Evolutionary conservation across 2,888 invertebrate genomes (phyloP), one percentile per base, ranked within the genome.

Genomic region (Arrhopalites spinosus): DNA sequence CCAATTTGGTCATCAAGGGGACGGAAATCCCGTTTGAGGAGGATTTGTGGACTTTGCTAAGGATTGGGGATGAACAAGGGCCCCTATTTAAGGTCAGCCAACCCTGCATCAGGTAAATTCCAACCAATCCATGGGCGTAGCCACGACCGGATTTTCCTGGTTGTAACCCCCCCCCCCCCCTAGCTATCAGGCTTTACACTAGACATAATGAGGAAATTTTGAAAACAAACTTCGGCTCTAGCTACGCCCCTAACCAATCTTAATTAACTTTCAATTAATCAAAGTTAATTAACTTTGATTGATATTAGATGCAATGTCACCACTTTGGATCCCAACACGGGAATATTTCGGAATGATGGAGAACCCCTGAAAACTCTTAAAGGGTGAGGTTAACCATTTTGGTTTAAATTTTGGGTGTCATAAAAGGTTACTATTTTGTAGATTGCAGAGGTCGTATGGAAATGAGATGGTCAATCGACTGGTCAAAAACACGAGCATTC

Each of bases 21-120:
- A 83, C 82, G 27, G 70, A 73, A 0, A 77, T 78, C 47, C 81
- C 84, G 2, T 83, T 80, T 78, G 81, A 82, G n/a, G 84, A 86
- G 83, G 85, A 86, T 73, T 79, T 79, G 20, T 86, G 86, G 86
- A 78, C 81, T 17, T 85, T 84, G 77, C 77, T 86, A 15, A 80
- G 78, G 72, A 84, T 86, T 61, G 86, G 86, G 8, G 78, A 77
- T n/a, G 68, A 53, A 2, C 67, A 61, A 59, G 81, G 81, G n/a
- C 82, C 83, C 7, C 72, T 83, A 25, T 84, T 86, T 77, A 82
- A 85, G 71, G 81, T 84, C 74, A 79, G 84, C 20, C 85, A 84
- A 75, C 84, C 84, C 2, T 86, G 86, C 74, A 80, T 83, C 1
- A 84, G 86, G 86, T 86, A 80, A 70, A 11, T 36, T 36, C n/a